Evolutionary conservation across 1,140 invertebrate genomes (phyloP), one percentile per base, ranked within the genome.

Genomic region (Palaemon carinicauda): DNA sequence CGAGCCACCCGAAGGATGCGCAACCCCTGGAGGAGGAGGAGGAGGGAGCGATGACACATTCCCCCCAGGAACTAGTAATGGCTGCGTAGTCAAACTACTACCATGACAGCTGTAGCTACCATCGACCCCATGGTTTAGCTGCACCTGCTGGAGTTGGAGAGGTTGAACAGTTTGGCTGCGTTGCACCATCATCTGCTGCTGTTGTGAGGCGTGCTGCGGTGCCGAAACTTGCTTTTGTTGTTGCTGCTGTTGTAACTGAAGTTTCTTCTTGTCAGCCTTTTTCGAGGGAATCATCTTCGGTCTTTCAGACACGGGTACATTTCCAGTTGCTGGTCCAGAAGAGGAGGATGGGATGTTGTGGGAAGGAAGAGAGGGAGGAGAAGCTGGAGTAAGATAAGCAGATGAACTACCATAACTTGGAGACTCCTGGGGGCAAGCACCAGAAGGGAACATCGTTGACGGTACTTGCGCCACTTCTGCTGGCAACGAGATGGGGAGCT

Each of bases 141-240:
- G 87, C 54, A 88, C 87, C 31, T 82, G 78, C 53, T 87, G 85
- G 12, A 88, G 71, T 54, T 87, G 82, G 14, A 88, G 81, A 33
- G 89, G 90, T 83, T 90, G 90, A 27, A 80, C 77, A 19, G 77
- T 60, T 14, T 71, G 56, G 65, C 69, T 86, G 24, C 83, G 80
- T 56, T 78, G 82, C 17, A 83, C 77, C 77, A 86, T 73, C 80
- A 83, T 78, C 27, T 69, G 75, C 33, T 77, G 81, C 50, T 87
- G 78, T 33, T 87, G 78, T 33, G 69, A 53, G 52, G 21, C 10
- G 15, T 52, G 79, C 19, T 88, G 88, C 21, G 89, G 88, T 53
- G 82, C 80, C 12, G 84, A 82, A 4, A 87, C 81, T n/a, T 92
- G 91, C 79, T 91, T 91, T 79, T 92, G 91, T 21, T 92, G 90